Percentiles rank a stretch among this genome's conserved stretches.
phyloP scores from a whole-genome alignment of 2,113 vertebrate genomes.

The Benthochromis sp. region DNA sequence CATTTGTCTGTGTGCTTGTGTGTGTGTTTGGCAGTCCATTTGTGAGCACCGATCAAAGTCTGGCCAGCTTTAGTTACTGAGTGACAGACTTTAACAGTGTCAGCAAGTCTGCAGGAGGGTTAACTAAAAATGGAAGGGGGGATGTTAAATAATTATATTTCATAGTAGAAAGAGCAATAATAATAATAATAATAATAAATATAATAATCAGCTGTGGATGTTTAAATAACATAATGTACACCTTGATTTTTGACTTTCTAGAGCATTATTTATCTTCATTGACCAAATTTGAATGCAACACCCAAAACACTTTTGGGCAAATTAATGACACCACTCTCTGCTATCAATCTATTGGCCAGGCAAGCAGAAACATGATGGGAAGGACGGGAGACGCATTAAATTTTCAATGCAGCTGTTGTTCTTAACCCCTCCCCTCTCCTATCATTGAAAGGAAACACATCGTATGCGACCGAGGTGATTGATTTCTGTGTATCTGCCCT shows the following conservation, averaged over 20 bases:
- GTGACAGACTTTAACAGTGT: slow-evolving; percentile 23
- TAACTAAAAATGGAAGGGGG: not conserved
- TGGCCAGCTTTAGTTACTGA: slow-evolving; percentile 42
- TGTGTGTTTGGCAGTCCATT: not conserved
- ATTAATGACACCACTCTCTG: not conserved
- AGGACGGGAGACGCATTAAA: not conserved
- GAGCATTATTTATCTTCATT: not conserved
- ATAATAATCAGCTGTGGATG: not conserved
- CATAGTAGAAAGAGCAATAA: not conserved
- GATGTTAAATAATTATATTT: not conserved
- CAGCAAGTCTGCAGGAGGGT: not conserved
- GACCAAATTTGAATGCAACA: not conserved
- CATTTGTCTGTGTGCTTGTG: not conserved
- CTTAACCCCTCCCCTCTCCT: not conserved
- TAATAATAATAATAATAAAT: not conserved
- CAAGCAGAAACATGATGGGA: not conserved
- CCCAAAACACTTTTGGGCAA: not conserved
- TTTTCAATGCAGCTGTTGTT: not conserved
- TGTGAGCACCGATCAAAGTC: slow-evolving; percentile 57
- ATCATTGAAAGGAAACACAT: not conserved
- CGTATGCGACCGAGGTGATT: not conserved
- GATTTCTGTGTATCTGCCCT: not conserved
- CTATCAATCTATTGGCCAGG: not conserved
- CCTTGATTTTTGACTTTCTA: not conserved
- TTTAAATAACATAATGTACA: not conserved